phyloP scores from a whole-genome alignment of 2,888 invertebrate species.

The Luperina nickerlii region DNA sequence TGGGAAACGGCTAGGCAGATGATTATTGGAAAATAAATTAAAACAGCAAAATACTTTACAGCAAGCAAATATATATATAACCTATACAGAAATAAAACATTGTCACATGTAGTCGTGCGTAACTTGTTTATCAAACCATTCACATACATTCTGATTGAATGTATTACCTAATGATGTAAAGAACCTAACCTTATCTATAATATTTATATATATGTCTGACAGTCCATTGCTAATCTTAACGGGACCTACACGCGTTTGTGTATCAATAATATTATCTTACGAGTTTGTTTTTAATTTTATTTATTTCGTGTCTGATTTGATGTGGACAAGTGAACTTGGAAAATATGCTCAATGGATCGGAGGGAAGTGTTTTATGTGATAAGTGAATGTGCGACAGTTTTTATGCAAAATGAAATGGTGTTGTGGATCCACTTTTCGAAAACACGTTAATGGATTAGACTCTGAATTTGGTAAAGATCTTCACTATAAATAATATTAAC shows the following conservation, averaged over 20 bases:
- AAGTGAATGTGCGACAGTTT: slow-evolving; percentile 21
- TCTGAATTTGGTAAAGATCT: slow-evolving; percentile 48
- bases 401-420: slow-evolving; percentile 48
- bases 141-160: slow-evolving; percentile 66
- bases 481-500: background rate
- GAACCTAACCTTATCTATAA: slow-evolving; percentile 45
- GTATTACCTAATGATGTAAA: slow-evolving; percentile 51
- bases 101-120: background rate
- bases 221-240: slow-evolving; percentile 55
- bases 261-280: slow-evolving; percentile 28
- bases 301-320: slow-evolving; percentile 11
- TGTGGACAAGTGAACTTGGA: slow-evolving; percentile 2
- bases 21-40: background rate
- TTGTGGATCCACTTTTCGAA: slow-evolving; percentile 39
- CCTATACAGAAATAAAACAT: background rate
- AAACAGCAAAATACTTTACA: background rate
- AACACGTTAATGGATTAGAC: slow-evolving; percentile 34
- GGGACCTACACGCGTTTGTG: slow-evolving; percentile 51
- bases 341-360: slow-evolving; percentile 18
- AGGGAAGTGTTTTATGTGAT: slow-evolving; percentile 13
- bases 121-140: slow-evolving; percentile 56
- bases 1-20: too few relatives aligned
- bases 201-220: slow-evolving; percentile 30
- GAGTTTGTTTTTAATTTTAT: slow-evolving; percentile 15
- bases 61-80: background rate